These are phyloP conservation scores for Atta cephalotes DNA, from an alignment of 1,140 invertebrate genomes.

Conservation along the genomic window DNA sequence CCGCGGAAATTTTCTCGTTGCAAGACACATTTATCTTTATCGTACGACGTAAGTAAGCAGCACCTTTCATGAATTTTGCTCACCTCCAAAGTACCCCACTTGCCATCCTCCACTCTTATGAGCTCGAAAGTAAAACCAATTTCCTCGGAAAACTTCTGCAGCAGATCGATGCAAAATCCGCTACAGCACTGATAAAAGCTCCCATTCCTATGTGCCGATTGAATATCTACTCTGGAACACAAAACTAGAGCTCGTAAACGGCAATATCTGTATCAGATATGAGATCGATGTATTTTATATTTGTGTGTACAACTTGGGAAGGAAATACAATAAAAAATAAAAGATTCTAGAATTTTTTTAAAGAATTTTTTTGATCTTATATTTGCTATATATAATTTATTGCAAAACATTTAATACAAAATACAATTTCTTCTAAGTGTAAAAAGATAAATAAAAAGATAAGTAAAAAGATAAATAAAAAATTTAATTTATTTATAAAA, in stretches of 20 bases:
- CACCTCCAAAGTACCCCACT: slow-evolving; percentile 95
- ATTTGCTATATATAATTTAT: background rate
- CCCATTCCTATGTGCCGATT: slow-evolving; percentile 92
- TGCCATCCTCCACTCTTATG: slow-evolving; percentile 96
- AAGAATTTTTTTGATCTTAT: background rate
- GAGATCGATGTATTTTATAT: background rate
- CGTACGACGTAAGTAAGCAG: slow-evolving; percentile 35
- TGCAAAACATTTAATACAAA: background rate
- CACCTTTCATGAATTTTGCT: slow-evolving; percentile 67
- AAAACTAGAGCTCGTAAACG: slow-evolving; percentile 24
- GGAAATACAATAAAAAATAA: background rate
- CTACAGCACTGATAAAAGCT: slow-evolving; percentile 97
- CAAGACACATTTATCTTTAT: slow-evolving; percentile 52
- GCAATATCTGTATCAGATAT: background rate
- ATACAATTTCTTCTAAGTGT: background rate
- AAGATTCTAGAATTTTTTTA: background rate
- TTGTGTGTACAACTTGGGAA: background rate
- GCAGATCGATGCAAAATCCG: slow-evolving; percentile 98
- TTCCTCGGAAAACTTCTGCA: slow-evolving; percentile 96
- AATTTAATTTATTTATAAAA: background rate
- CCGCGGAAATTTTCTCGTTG: slow-evolving; percentile 34
- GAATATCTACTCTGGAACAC: slow-evolving; percentile 90
- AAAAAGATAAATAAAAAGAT: background rate
- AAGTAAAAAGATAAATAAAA: too few species aligned
- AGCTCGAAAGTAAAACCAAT: slow-evolving; percentile 98